Evolutionary conservation across 2,113 vertebrate genomes (phyloP), one percentile per base, ranked within the genome.

Genomic region (Microcebus griseorufus): DNA sequence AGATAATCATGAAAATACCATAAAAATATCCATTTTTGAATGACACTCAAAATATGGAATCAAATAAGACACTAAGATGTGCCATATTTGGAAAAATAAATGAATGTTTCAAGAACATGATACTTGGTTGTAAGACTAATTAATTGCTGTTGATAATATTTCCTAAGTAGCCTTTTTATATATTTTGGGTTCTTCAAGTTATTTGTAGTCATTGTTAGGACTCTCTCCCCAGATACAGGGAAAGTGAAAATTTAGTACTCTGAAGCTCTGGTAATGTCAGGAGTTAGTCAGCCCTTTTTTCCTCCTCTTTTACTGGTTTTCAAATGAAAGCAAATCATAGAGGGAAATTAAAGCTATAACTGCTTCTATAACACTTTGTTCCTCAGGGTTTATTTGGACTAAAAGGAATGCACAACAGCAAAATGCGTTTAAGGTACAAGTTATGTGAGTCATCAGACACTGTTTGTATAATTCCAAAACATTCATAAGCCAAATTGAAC

Each of bases 281-380:
- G 39, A 82, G 60, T 55, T 79, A 48, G 32, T 82, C 55, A 55
- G 53, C 60, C 37, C 32, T 48, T 37, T 73, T 64, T 2, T 32
- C 78, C 55, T 17, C 39, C n/a, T 9, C 62, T 78, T 93, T 89
- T 62, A 72, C 75, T 94, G 55, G 55, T 82, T 93, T 93, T 67
- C 67, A 85, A 58, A 70, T 94, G 94, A 86, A 94, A 93, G 78
- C 78, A 58, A 69, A 81, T 91, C 85, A 88, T 48, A 65, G 51
- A 81, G 85, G 60, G 93, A 96, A 94, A 96, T 82, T 90, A 82
- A 97, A 95, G 75, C 34, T 20, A 9, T 85, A 89, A 90, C 85
- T 76, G 89, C 51, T 85, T 94, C 88, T 81, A 65, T 94, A 96
- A 95, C 76, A 90, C 69, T 90, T 84, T 93, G 92, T 95, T 92